Evolutionary conservation across 2,113 vertebrate species (phyloP).

Genomic region (Microcebus ravelobensis): DNA sequence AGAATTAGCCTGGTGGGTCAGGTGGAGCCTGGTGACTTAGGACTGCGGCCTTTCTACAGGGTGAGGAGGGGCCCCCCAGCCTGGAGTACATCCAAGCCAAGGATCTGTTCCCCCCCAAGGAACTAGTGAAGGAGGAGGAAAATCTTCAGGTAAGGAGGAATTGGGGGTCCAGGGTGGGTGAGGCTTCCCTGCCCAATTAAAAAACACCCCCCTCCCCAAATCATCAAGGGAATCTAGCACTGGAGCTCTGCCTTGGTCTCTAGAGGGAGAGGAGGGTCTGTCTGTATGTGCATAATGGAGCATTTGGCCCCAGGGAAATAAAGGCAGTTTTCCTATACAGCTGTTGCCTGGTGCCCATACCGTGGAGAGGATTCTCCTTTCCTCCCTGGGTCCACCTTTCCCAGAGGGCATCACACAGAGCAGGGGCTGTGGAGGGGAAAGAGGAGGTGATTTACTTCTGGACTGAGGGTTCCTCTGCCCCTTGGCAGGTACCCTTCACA

Average conservation of each 20-base stretch:
- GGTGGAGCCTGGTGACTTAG: slow-evolving; percentile 40
- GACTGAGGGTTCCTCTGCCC: slow-evolving; percentile 63
- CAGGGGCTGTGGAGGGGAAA: not conserved
- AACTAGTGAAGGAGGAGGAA: slow-evolving; percentile 98
- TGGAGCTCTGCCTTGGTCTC: slow-evolving; percentile 1
- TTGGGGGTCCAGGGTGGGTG: not conserved
- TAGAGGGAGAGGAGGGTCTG: not conserved
- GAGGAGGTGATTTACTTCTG: not conserved
- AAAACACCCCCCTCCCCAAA: not conserved
- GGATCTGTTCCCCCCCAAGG: slow-evolving; percentile 98
- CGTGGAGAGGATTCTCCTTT: not conserved
- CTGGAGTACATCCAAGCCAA: slow-evolving; percentile 99
- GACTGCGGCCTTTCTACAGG: slow-evolving; percentile 85
- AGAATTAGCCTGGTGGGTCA: not conserved
- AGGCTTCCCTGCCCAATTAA: not conserved
- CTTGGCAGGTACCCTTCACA: slow-evolving; percentile 94
- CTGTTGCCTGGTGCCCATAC: slow-evolving; percentile 34
- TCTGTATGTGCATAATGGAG: not conserved
- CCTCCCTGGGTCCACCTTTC: not conserved
- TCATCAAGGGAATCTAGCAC: not conserved
- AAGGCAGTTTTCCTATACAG: slow-evolving; percentile 9
- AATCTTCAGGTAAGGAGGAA: slow-evolving; percentile 92
- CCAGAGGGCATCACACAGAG: not conserved
- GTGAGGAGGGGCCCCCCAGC: slow-evolving; percentile 99
- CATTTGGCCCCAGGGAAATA: slow-evolving; percentile 51